Conservation (phyloP, 2,888 invertebrate genomes). For the Luperina nickerlii region DNA sequence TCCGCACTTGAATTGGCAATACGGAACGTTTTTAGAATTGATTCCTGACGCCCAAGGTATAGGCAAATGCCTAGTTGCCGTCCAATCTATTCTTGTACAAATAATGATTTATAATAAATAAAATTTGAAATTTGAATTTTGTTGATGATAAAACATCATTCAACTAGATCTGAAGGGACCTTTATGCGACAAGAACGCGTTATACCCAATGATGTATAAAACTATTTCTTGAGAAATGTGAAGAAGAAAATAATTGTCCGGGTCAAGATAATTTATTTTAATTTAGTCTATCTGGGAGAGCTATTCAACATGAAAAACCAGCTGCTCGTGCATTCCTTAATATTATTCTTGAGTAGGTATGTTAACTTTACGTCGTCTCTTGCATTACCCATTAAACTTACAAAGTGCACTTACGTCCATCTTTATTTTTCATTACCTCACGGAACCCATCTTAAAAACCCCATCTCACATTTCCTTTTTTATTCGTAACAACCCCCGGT, state of each 20-base stretch:
- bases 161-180: not conserved
- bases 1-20: slow-evolving; percentile 27
- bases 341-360: not conserved
- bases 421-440: slow-evolving; percentile 27
- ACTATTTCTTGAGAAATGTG: too few species aligned
- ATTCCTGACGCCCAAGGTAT: not conserved
- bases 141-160: not conserved
- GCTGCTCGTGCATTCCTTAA: not conserved
- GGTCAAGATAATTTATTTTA: not conserved
- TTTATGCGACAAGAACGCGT: not conserved
- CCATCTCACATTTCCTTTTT: slow-evolving; percentile 41
- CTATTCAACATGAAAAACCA: too few species aligned
- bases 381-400: not conserved
- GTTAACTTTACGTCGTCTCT: not conserved
- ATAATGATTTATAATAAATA: not conserved
- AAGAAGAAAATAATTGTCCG: not conserved
- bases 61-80: not conserved
- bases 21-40: slow-evolving; percentile 14
- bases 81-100: not conserved
- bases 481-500: slow-evolving; percentile 51
- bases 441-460: slow-evolving; percentile 51
- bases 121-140: not conserved
- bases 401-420: not conserved
- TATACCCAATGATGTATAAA: too few species aligned
- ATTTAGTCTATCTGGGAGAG: not conserved